Evolutionary conservation across 2,113 vertebrate genomes (phyloP).

Genomic region (Dendropsophus ebraccatus): DNA sequence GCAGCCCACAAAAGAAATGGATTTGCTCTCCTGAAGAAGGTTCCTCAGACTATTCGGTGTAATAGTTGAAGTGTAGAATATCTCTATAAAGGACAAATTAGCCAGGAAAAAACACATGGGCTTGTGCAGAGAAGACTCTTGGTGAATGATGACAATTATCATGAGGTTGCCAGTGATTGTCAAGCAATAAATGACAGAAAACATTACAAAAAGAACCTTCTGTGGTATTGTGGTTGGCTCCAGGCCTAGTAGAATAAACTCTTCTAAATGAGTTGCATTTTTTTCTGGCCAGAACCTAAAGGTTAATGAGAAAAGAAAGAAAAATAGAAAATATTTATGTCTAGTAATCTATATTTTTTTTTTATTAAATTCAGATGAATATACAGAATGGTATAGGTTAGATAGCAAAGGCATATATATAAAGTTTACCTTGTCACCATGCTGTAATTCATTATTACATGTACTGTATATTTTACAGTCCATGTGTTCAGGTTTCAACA

Average conservation of each 20-base stretch:
- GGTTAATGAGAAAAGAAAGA: background rate
- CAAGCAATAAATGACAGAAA: background rate
- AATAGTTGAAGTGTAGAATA: conserved; percentile 32
- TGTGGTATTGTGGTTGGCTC: background rate
- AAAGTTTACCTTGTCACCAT: background rate
- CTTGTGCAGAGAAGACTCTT: conserved; percentile 8
- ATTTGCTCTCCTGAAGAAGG: background rate
- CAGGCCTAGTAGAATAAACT: conserved; percentile 32
- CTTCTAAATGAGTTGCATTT: background rate
- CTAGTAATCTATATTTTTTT: background rate
- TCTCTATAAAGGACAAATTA: conserved; percentile 40
- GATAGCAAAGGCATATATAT: background rate
- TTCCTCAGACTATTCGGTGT: conserved; percentile 20
- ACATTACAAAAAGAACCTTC: background rate
- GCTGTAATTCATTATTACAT: background rate
- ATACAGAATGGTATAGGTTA: background rate
- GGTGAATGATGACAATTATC: background rate
- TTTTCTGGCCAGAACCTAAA: background rate
- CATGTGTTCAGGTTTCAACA: no score
- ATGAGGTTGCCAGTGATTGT: conserved; percentile 29
- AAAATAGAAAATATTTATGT: background rate
- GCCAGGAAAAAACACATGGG: conserved; percentile 50
- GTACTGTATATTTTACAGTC: background rate
- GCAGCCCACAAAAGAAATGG: conserved; percentile 46
- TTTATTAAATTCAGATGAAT: background rate